A percentile compares a stretch with the other conserved stretches of the same genome.
Evolutionary conservation across 2,797 vertebrate genomes (phyloP).

Genomic region (Malurus splendens): DNA sequence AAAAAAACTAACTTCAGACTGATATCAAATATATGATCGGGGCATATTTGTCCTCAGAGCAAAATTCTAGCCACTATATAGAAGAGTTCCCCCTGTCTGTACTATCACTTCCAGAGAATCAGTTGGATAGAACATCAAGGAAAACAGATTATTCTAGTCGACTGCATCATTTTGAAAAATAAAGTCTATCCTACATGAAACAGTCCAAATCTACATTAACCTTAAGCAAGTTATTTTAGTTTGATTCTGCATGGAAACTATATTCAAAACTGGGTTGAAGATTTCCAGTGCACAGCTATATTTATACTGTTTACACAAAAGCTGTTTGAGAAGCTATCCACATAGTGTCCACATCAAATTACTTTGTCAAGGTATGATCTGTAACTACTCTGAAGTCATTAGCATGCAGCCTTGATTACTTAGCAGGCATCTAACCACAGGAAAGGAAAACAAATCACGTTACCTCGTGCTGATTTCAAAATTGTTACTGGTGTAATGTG

Average conservation of each 20-base stretch:
- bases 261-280: constrained; percentile 32
- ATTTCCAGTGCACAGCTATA: constrained; percentile 19
- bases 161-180: background rate
- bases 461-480: background rate
- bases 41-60: background rate
- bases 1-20: background rate
- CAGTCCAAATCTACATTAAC: background rate
- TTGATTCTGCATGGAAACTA: constrained; percentile 22
- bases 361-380: background rate
- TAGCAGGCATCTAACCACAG: background rate
- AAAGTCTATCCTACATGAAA: background rate
- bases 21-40: background rate
- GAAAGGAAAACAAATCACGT: constrained; percentile 23
- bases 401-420: constrained; percentile 15
- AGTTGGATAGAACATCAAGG: background rate
- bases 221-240: constrained; percentile 37
- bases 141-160: background rate
- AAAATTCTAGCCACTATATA: background rate
- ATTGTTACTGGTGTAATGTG: background rate
- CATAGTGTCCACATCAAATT: constrained; percentile 20
- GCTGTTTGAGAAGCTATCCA: constrained; percentile 4
- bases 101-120: background rate
- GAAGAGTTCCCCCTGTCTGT: background rate
- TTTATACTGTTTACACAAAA: constrained; percentile 51
- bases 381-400: background rate